Conservation (phyloP, 2,797 vertebrate genomes). For the Brachyrhaphis roseni region DNA sequence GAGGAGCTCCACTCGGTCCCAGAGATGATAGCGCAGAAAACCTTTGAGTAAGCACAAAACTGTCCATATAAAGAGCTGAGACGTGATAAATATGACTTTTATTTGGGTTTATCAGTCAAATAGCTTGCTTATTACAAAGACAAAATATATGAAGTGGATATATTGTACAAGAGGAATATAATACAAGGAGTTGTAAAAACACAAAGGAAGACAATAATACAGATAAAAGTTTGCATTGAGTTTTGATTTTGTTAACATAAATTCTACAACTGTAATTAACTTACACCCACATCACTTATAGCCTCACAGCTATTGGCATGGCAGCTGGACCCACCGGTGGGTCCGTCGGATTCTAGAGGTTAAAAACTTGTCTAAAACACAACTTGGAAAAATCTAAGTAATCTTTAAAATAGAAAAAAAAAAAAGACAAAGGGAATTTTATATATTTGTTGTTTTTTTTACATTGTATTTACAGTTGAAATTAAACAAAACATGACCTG, state of each 20-base stretch:
- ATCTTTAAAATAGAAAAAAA: not conserved
- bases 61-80: not conserved
- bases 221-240: not conserved
- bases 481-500: not conserved
- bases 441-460: not conserved
- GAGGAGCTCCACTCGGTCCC: not conserved
- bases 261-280: not conserved
- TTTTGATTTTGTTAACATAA: not conserved
- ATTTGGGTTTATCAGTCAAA: not conserved
- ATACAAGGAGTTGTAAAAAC: not conserved
- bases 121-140: not conserved
- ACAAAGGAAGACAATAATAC: not conserved
- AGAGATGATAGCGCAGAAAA: not conserved
- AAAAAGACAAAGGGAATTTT: not conserved
- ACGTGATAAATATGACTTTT: not conserved
- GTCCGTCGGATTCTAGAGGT: too few relatives aligned
- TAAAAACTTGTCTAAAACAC: not conserved
- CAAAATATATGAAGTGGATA: not conserved
- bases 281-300: too few relatives aligned
- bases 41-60: not conserved
- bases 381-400: not conserved
- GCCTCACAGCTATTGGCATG: too few relatives aligned
- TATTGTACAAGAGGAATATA: not conserved
- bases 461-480: not conserved
- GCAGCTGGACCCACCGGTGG: too few relatives aligned